A percentile compares a stretch with the other conserved stretches of the same genome.
Conservation (phyloP, 2,113 vertebrate species). For the Ploceus nigricollis region DNA sequence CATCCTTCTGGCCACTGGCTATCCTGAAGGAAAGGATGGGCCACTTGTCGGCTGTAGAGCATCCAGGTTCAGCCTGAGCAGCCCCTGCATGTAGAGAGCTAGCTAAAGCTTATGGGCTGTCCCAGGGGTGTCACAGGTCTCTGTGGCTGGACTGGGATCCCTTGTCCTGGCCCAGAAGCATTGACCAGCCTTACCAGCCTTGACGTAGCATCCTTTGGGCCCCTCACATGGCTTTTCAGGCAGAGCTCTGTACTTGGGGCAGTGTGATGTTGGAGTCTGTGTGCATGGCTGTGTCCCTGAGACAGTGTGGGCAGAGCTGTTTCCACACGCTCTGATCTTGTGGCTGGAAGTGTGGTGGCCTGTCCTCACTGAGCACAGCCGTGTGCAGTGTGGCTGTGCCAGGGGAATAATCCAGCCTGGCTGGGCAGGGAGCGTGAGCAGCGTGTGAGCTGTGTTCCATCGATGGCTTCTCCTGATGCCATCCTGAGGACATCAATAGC, state of each 20-base stretch:
- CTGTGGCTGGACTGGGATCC: neutral
- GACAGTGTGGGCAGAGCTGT: neutral
- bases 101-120: neutral
- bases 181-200: neutral
- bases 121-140: neutral
- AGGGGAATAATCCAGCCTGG: neutral
- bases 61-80: neutral
- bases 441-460: neutral
- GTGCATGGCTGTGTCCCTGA: neutral
- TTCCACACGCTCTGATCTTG: neutral
- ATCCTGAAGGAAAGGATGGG: neutral
- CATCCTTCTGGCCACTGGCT: neutral
- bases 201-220: neutral
- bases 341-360: rapidly evolving
- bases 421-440: neutral
- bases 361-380: rapidly evolving
- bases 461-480: rapidly evolving
- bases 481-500: neutral
- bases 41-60: neutral
- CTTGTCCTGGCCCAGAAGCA: neutral
- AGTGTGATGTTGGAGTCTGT: neutral
- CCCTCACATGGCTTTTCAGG: neutral
- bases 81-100: neutral
- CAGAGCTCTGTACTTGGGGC: neutral
- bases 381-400: rapidly evolving